phyloP scores from a whole-genome alignment of 2,113 vertebrate species.

The Pardalotus punctatus region DNA sequence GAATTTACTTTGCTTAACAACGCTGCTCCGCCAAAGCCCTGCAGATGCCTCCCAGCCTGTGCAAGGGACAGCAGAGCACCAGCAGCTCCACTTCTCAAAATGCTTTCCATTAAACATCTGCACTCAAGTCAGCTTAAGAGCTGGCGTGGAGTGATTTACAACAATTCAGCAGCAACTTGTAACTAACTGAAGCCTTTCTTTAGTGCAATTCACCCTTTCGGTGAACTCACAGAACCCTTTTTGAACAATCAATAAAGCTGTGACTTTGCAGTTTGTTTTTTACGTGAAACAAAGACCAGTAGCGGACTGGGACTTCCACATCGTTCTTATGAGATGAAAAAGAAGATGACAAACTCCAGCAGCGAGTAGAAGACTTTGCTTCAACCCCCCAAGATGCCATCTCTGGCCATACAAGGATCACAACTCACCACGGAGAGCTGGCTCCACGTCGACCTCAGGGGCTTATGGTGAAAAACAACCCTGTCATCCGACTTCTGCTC shows the following conservation, averaged over 20 bases:
- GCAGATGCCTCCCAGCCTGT: background rate
- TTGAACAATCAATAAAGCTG: background rate
- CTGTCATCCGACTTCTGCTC: constrained; percentile 77
- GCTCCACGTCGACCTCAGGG: constrained; percentile 89
- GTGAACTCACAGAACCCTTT: background rate
- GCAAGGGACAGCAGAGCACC: background rate
- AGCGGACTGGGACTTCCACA: background rate
- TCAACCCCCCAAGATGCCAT: background rate
- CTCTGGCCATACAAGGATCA: background rate
- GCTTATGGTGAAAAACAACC: constrained; percentile 85
- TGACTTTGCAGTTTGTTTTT: background rate
- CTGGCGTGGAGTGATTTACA: background rate
- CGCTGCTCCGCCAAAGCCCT: background rate
- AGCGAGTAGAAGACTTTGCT: background rate
- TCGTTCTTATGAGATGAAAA: background rate
- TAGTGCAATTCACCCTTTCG: background rate
- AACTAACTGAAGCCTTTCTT: background rate
- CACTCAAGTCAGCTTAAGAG: background rate
- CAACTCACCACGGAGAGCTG: constrained; percentile 90
- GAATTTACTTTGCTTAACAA: background rate
- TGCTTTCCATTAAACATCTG: background rate
- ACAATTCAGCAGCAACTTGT: background rate
- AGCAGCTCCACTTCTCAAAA: background rate
- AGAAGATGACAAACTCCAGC: background rate
- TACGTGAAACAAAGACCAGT: background rate